phyloP scores from a whole-genome alignment of 2,888 invertebrate species.

The Acronicta aceris region DNA sequence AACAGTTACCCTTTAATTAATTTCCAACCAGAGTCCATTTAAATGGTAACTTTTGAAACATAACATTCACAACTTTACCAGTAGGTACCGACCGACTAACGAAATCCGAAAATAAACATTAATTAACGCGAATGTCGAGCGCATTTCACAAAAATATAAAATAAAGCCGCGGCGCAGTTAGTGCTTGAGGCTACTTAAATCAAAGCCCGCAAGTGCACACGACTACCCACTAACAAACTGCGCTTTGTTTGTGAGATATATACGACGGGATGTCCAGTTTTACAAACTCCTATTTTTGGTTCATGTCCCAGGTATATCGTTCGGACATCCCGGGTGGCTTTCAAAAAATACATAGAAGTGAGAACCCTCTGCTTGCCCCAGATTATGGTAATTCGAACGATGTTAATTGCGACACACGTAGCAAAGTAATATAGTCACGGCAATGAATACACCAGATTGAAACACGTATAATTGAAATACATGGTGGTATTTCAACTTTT shows the following conservation, averaged over 20 bases:
- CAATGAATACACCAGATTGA: too few species aligned
- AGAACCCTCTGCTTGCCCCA: too few species aligned
- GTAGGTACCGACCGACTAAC: conserved; percentile 4
- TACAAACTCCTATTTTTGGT: neutral
- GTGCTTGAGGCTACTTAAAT: conserved; percentile 42
- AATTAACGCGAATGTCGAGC: conserved; percentile 29
- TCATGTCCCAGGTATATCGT: neutral
- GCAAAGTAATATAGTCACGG: too few species aligned
- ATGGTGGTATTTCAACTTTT: too few species aligned
- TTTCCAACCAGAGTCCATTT: neutral
- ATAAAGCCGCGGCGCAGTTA: conserved; percentile 28
- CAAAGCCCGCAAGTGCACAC: conserved; percentile 26
- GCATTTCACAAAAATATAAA: conserved; percentile 35
- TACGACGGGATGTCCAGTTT: conserved; percentile 17
- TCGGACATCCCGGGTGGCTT: too few species aligned
- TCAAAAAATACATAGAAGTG: too few species aligned
- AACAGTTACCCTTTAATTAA: neutral
- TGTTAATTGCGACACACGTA: too few species aligned
- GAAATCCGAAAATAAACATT: conserved; percentile 35
- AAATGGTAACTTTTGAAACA: conserved; percentile 3
- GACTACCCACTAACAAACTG: conserved; percentile 35
- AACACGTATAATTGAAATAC: too few species aligned
- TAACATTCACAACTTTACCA: conserved; percentile 8
- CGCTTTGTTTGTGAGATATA: conserved; percentile 32
- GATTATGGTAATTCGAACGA: too few species aligned